Percentiles rank a stretch among this genome's conserved stretches.
phyloP scores from a whole-genome alignment of 2,888 invertebrate genomes.

The Philhelius pedissequus region DNA sequence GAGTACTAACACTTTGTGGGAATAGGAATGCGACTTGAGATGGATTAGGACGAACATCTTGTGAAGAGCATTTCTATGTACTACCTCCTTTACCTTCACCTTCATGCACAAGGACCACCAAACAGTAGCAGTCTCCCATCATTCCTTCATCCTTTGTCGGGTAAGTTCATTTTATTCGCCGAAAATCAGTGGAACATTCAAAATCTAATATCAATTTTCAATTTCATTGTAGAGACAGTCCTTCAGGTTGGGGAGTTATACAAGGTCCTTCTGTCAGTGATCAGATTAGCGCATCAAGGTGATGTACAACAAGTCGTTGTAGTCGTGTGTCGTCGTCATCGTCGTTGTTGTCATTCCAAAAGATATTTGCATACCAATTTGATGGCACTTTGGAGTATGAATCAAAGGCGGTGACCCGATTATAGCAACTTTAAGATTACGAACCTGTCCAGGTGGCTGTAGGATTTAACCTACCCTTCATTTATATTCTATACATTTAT shows the following conservation, averaged over 20 bases:
- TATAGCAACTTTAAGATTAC: constrained; percentile 23
- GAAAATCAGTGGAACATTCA: constrained; percentile 55
- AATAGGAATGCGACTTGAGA: neutral
- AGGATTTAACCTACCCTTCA: neutral
- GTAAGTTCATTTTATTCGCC: constrained; percentile 42
- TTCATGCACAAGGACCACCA: neutral
- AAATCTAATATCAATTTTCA: constrained; percentile 67
- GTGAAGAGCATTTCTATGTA: neutral
- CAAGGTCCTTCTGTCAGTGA: constrained; percentile 53
- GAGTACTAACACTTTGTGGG: neutral
- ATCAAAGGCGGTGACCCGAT: constrained; percentile 8
- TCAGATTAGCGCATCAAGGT: constrained; percentile 65
- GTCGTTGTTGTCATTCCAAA: constrained; percentile 38
- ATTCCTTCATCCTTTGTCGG: neutral
- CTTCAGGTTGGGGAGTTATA: neutral
- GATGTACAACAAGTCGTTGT: constrained; percentile 11
- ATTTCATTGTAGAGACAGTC: constrained; percentile 40
- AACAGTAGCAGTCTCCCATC: neutral
- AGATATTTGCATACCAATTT: constrained; percentile 64
- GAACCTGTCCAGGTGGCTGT: constrained; percentile 21
- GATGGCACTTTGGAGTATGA: constrained; percentile 22
- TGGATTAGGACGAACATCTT: neutral
- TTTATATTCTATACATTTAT: neutral
- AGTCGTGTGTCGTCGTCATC: neutral
- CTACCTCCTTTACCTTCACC: neutral